Base-by-base conservation (phyloP, 2,113 vertebrate genomes). In the Hydrolagus affinis region DNA sequence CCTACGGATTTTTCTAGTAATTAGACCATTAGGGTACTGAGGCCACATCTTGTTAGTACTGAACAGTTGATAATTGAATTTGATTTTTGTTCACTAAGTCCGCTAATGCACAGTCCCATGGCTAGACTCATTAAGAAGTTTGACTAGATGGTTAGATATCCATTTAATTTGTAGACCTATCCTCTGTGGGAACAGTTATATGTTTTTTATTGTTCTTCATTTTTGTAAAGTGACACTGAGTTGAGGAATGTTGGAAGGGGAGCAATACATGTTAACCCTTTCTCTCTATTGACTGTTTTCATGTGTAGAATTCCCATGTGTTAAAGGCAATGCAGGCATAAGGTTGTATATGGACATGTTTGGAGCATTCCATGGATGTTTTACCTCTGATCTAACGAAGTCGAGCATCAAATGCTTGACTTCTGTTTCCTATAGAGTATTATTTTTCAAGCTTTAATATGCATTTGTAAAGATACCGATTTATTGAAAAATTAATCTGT, bases 31-130 rank as follows among this genome's bases (percentile, higher is more conserved):
- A 89, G 90, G 78, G 87, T 88, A 80, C 71, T 86, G 87, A 89
- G 89, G 89, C 89, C 88, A 89, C 11, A 28, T 88, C 91, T 93
- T 88, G 76, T 88, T 89, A 88, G 87, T 91, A 89, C 88, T 90
- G 92, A 91, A 91, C 90, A 86, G 88, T 86, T 90, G 90, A 89
- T 92, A 92, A 93, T 93, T 92, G 93, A 73, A 90, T 89, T 92
- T 89, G 91, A 90, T 90, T 88, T 89, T 90, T 90, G 92, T 92
- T 90, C 91, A 90, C 91, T 93, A 92, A 93, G 92, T 89, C 68
- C 88, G 89, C 89, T 91, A 90, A 89, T 89, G 87, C 88, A 88
- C 91, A 88, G 89, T 92, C 89, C 89, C 86, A 88, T 89, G 88
- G 89, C 91, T 89, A 88, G 88, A 86, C 88, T 91, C 89, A 88